These are phyloP conservation scores for Perizoma affinitatum DNA, from an alignment of 2,888 invertebrate species.

Conservation along the genomic window DNA sequence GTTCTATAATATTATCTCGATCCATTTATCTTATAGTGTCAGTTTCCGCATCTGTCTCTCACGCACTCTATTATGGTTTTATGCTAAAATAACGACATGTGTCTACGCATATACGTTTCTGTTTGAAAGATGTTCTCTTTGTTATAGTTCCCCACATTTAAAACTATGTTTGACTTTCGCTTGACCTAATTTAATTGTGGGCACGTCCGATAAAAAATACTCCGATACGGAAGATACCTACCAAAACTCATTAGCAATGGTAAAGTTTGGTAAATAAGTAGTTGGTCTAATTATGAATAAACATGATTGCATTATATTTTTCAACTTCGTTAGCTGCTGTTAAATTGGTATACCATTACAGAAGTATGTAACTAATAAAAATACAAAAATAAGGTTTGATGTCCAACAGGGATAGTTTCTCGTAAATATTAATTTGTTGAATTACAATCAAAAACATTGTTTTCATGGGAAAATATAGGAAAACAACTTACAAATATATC, in stretches of 20 bases:
- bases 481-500: too few species aligned
- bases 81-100: conserved; percentile 68
- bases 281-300: too few species aligned
- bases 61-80: conserved; percentile 47
- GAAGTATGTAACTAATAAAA: too few species aligned
- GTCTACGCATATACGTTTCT: conserved; percentile 38
- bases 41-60: conserved; percentile 50
- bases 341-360: too few species aligned
- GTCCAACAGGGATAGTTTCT: too few species aligned
- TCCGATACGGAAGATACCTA: too few species aligned
- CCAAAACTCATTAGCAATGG: conserved; percentile 6
- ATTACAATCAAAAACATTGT: too few species aligned
- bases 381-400: too few species aligned
- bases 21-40: conserved; percentile 36
- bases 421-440: too few species aligned
- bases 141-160: conserved; percentile 54
- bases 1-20: conserved; percentile 18
- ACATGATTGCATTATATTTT: not conserved
- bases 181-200: conserved; percentile 39
- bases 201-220: conserved; percentile 17
- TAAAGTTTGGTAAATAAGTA: conserved; percentile 5
- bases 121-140: conserved; percentile 52
- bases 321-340: too few species aligned
- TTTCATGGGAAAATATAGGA: too few species aligned
- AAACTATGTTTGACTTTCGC: conserved; percentile 45